These are phyloP conservation scores for Prionace glauca DNA, from an alignment of 2,797 vertebrate genomes.

Conservation along the genomic window DNA sequence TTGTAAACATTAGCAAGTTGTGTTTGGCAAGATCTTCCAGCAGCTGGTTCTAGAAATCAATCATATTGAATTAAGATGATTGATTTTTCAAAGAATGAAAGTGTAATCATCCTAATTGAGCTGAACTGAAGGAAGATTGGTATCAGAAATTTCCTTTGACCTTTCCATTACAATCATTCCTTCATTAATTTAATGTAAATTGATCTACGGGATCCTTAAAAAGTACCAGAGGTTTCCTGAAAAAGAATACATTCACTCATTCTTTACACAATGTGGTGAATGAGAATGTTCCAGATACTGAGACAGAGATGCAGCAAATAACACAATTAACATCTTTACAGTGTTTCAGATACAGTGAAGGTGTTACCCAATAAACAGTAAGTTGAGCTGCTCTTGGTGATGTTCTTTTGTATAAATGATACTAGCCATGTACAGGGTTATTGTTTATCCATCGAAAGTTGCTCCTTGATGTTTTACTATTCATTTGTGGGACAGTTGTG, in stretches of 20 bases:
- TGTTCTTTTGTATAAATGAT: background rate
- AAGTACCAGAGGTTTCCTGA: background rate
- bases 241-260: background rate
- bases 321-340: background rate
- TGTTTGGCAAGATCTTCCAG: background rate
- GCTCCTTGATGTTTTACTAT: background rate
- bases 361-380: background rate
- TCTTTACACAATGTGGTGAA: background rate
- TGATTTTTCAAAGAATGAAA: background rate
- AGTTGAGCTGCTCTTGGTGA: background rate
- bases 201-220: background rate
- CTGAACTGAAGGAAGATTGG: background rate
- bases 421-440: background rate
- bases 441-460: background rate
- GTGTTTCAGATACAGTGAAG: background rate
- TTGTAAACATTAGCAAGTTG: background rate
- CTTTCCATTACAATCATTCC: background rate
- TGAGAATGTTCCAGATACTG: background rate
- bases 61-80: background rate
- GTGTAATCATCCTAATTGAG: background rate
- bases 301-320: no score
- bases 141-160: constrained; percentile 9
- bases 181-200: constrained; percentile 23
- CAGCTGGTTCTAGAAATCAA: background rate
- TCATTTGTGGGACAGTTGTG: no score